phyloP scores from a whole-genome alignment of 2,888 invertebrate genomes.

The Caenorhabditis panamensis region DNA sequence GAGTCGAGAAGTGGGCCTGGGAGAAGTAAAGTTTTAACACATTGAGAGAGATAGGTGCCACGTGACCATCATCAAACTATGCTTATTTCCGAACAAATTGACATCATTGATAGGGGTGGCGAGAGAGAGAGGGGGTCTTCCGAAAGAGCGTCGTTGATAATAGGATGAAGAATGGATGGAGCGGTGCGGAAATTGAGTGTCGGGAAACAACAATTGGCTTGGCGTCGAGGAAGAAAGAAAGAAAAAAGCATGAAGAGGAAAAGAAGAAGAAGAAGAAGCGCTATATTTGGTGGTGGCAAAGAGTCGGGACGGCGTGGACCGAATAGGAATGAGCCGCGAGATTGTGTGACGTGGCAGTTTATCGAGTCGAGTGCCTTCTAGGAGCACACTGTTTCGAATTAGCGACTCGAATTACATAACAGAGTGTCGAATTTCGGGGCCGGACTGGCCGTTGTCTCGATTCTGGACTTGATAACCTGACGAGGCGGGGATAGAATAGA shows the following conservation, averaged over 20 bases:
- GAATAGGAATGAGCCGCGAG: neutral
- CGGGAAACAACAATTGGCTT: conserved; percentile 38
- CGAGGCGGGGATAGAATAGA: too few relatives aligned
- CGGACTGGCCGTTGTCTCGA: too few relatives aligned
- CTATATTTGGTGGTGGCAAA: neutral
- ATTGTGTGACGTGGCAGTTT: neutral
- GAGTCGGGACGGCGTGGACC: neutral
- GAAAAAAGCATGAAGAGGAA: conserved; percentile 3
- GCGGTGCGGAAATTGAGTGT: conserved; percentile 39
- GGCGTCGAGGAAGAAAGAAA: conserved; percentile 38
- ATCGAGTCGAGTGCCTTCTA: conserved; percentile 8
- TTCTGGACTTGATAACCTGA: conserved; percentile 23
- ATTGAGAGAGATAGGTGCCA: too few relatives aligned
- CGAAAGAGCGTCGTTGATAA: conserved; percentile 15
- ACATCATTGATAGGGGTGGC: neutral
- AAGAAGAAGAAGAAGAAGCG: neutral
- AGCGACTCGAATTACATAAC: conserved; percentile 53
- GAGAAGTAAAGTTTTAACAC: too few relatives aligned
- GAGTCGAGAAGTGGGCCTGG: too few relatives aligned
- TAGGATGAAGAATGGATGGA: conserved; percentile 34
- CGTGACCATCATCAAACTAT: too few relatives aligned
- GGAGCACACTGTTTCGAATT: conserved; percentile 52
- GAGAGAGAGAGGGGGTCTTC: conserved; percentile 27
- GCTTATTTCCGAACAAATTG: neutral
- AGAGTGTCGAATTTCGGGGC: conserved; percentile 48